Base-by-base conservation (phyloP, 2,888 invertebrate genomes). In the Pyrocoelia pectoralis region DNA sequence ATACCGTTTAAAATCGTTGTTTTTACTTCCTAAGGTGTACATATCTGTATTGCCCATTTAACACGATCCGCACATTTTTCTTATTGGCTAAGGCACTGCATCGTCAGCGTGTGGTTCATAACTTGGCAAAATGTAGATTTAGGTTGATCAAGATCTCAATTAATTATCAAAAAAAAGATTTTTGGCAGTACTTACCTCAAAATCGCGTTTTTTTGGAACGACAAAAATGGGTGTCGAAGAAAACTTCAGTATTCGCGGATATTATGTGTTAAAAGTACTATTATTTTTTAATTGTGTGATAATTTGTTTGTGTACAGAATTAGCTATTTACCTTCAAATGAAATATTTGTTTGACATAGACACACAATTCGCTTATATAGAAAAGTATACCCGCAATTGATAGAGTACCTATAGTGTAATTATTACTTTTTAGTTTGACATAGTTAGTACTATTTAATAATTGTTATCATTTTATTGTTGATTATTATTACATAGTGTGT, bases 401-500 rank as follows among this genome's bases (percentile, higher is more conserved):
- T 56, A 58, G 52, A 59, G 62, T 62, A 62, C 62, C 62, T 57
- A 57, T 61, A 61, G 61, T 15, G 29, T 58, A 63, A 59, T 51
- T 49, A 43, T 40, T 58, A 40, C 50, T 18, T 54, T 43, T 53
- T 63, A 63, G 49, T 54, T 17, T 58, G 24, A 56, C 50, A 28
- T 49, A 61, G 33, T n/a, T 74, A 73, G 70, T 72, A 70, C 77
- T 76, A 76, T 74, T 79, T 77, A 77, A 79, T 76, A 77, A 77
- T 79, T 81, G 80, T 81, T 81, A 79, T 79, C 77, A 80, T 76
- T 80, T 79, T 80, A 78, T 81, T 81, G 80, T 80, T 81, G 80
- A 80, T 80, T 80, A 80, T 80, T 75, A 74, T 78, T 80, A 75
- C 77, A 76, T 79, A 77, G 77, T 74, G 76, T 79, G 76, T 80